Conservation (phyloP, 2,113 vertebrate species). For the Lagopus leucura region DNA sequence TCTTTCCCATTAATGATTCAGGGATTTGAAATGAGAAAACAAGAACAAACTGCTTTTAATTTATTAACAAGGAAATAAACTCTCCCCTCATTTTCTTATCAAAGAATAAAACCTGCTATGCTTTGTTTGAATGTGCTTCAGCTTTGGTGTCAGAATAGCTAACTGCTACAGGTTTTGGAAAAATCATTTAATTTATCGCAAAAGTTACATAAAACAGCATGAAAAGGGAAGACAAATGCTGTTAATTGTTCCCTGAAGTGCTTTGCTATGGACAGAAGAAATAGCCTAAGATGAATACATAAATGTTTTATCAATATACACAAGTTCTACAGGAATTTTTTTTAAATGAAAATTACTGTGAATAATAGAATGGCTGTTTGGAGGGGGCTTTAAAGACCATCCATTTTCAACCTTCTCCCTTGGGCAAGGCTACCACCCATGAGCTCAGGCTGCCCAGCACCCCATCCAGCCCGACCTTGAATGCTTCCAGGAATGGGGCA, state of each 20-base stretch:
- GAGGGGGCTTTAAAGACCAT: too few relatives aligned
- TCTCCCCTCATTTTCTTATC: neutral
- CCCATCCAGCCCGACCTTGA: too few relatives aligned
- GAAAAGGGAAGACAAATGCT: neutral
- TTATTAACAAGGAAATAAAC: neutral
- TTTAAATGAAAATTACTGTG: neutral
- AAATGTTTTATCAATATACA: neutral
- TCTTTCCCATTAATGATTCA: neutral
- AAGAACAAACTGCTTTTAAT: neutral
- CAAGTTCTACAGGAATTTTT: neutral
- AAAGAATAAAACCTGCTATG: neutral
- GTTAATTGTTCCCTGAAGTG: neutral
- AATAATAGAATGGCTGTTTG: too few relatives aligned
- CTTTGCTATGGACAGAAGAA: neutral
- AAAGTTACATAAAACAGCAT: neutral
- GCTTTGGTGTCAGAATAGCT: neutral
- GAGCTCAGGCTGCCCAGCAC: too few relatives aligned
- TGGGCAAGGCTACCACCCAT: too few relatives aligned
- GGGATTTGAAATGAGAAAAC: neutral
- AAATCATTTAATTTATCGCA: neutral
- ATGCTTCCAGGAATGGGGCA: too few relatives aligned
- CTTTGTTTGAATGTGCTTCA: neutral
- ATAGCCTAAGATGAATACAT: neutral
- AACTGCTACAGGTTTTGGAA: neutral
- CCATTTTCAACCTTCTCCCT: too few relatives aligned